These are phyloP conservation scores for Vulpes ferrilata DNA, from an alignment of 2,113 vertebrate genomes.

Conservation along the genomic window DNA sequence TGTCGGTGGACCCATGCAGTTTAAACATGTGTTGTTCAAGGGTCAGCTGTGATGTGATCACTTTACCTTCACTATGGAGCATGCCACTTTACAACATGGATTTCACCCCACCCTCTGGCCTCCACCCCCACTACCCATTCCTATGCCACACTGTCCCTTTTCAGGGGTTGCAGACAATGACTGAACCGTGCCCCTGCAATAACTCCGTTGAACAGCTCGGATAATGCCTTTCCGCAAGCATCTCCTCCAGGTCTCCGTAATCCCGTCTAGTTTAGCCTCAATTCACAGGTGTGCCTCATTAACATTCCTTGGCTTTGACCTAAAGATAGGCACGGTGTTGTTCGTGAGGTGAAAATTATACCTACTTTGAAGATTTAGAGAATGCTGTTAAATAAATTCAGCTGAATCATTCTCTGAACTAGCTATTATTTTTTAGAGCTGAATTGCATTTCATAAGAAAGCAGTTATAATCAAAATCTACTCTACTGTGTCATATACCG, in stretches of 20 bases:
- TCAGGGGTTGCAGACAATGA: neutral
- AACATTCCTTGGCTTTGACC: neutral
- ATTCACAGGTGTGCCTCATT: neutral
- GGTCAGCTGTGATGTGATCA: neutral
- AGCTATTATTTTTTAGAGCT: neutral
- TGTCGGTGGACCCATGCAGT: neutral
- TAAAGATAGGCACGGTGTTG: neutral
- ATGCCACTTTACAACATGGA: rapidly evolving
- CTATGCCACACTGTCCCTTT: neutral
- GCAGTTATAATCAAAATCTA: neutral
- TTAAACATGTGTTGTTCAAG: neutral
- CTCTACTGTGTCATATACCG: neutral
- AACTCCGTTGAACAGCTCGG: neutral
- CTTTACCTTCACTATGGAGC: neutral
- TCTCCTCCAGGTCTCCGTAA: neutral
- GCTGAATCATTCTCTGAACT: neutral
- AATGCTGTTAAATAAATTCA: neutral
- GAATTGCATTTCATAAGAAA: neutral
- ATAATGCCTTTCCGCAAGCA: neutral
- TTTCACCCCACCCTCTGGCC: too few species aligned
- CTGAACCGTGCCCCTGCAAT: neutral
- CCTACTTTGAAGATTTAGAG: neutral
- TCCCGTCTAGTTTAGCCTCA: neutral
- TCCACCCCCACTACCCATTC: rapidly evolving
- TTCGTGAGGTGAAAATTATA: neutral